Base-by-base conservation (phyloP, 2,113 vertebrate genomes). In the Telmatochromis sp. region DNA sequence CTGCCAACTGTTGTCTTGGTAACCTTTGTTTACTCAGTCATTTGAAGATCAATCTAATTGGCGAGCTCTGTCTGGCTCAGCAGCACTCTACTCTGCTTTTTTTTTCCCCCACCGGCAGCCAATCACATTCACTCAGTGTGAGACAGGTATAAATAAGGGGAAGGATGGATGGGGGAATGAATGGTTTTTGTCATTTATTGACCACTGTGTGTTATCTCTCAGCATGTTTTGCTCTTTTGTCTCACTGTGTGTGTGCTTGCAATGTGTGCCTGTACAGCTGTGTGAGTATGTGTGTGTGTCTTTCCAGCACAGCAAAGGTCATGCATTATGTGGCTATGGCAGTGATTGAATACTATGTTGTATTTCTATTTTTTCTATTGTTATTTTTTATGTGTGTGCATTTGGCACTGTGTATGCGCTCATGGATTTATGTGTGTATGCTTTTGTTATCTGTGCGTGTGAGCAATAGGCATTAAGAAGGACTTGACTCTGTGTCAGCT, bases 41-140 rank as follows among this genome's bases (percentile, higher is more conserved):
- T 90, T 90, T 42, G 54, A 14, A 42, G 78, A 94, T 96, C 91
- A 91, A 93, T 96, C 87, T 94, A 95, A 95, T 94, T 95, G 93
- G 89, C 45, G 14, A 49, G 55, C 75, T 68, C 53, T 89, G 82
- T 89, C 89, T 89, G 83, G 75, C 23, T 78, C 88, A 70, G 19
- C 45, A 14, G 2, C 49, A 19, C 21, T 63, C 21, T 12, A n/a
- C 31, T 11, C 4, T 13, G 1, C 15, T 15, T 14, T 31, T 51
- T 26, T 45, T 47, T 5, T 0, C 4, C 5, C 54, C 86, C 54
- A 58, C 60, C 26, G 60, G 81, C 83, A 84, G 85, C 94, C 93
- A 95, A 94, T 95, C 84, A 84, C 81, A 21, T 84, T 49, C 40
- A 28, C 65, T 89, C 86, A 68, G 83, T 80, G 80, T 55, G 81